These are phyloP conservation scores for Regulus satrapa DNA, from an alignment of 2,113 vertebrate species.

Conservation along the genomic window DNA sequence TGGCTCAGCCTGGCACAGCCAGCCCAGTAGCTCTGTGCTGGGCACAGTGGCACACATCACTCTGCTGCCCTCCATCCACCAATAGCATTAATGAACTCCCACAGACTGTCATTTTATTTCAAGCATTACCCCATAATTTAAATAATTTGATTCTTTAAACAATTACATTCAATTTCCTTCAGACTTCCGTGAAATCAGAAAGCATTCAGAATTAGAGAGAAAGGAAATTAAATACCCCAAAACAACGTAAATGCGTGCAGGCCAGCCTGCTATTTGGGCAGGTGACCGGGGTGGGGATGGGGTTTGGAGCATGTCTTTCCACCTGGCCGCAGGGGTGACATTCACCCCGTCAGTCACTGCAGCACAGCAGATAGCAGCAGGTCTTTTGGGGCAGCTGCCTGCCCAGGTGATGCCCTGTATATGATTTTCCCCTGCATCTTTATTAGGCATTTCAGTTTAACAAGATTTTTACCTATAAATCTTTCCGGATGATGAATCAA, in stretches of 20 bases:
- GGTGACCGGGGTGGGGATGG: background rate
- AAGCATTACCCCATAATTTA: slow-evolving; percentile 15
- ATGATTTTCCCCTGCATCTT: background rate
- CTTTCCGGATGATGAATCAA: background rate
- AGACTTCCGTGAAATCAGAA: slow-evolving; percentile 14
- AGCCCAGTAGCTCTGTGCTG: background rate
- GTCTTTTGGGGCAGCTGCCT: background rate
- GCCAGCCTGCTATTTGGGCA: background rate
- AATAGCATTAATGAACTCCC: background rate
- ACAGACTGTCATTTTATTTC: background rate
- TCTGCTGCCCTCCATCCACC: background rate
- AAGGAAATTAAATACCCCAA: background rate
- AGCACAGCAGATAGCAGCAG: background rate
- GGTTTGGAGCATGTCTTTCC: background rate
- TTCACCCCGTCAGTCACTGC: background rate
- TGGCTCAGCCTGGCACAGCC: background rate
- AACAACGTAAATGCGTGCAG: background rate
- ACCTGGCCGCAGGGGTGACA: background rate
- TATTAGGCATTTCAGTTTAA: slow-evolving; percentile 6
- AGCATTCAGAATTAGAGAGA: background rate
- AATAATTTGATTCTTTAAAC: slow-evolving; percentile 38
- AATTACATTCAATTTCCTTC: slow-evolving; percentile 54
- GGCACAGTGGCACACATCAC: background rate
- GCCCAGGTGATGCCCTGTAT: background rate
- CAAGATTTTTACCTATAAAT: slow-evolving; percentile 16